A percentile compares a stretch with the other conserved stretches of the same genome.
Conservation (phyloP, 2,797 vertebrate species). For the Acanthiza pusilla region DNA sequence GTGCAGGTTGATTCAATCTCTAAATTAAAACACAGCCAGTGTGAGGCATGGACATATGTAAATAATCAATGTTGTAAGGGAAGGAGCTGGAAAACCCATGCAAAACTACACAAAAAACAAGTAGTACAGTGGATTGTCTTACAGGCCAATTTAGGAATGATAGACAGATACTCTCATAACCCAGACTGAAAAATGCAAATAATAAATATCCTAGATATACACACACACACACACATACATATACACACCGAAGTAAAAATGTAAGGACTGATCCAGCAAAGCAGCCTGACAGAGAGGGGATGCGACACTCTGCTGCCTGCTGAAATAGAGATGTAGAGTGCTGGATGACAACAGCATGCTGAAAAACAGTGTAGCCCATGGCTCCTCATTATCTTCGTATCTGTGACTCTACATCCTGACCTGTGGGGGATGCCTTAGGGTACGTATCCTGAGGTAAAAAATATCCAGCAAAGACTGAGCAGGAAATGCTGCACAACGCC, state of each 20-base stretch:
- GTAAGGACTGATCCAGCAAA: not conserved
- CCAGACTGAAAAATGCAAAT: not conserved
- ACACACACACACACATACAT: not conserved
- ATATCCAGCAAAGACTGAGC: not conserved
- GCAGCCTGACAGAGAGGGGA: not conserved
- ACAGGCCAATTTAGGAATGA: not conserved
- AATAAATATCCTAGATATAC: not conserved
- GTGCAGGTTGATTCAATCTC: not conserved
- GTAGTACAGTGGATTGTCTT: not conserved
- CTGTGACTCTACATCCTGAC: slow-evolving; percentile 3
- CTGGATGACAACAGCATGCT: not conserved
- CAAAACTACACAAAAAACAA: not conserved
- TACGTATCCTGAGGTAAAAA: slow-evolving; percentile 7
- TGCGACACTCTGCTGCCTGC: not conserved
- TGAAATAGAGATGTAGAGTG: slow-evolving; percentile 14
- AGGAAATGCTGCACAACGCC: not conserved
- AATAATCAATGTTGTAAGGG: not conserved
- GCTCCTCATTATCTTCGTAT: slow-evolving; percentile 34
- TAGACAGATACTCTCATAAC: not conserved
- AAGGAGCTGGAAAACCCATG: not conserved
- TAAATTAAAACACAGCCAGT: not conserved
- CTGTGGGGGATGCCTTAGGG: slow-evolving; percentile 20
- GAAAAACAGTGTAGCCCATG: not conserved
- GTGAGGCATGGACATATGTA: not conserved
- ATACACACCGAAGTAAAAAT: not conserved